Evolutionary conservation across 1,140 invertebrate species (phyloP), one percentile per base, ranked within the genome.

Genomic region (Reticulitermes speratus): DNA sequence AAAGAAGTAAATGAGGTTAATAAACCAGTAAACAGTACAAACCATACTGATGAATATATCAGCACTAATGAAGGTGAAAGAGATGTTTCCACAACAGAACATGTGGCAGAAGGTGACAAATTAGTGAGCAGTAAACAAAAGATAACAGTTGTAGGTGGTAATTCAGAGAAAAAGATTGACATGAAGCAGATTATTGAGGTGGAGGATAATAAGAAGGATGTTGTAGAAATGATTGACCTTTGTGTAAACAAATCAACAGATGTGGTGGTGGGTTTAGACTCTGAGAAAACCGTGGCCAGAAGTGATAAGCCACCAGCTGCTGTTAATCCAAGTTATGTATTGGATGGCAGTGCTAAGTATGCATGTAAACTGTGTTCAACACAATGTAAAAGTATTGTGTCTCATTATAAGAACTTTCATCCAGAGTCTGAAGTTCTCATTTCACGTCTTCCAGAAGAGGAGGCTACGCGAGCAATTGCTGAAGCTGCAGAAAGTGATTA

Each of bases 341-440:
- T 75, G 65, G 65, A 75, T 30, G 65, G 65, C 2, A 75, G 65
- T 75, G 65, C 25, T 30, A 75, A 30, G 65, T 75, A 75, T 75
- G 89, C 91, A 25, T 96, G 93, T 87, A 89, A 93, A 65, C 89
- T 94, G 8, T 96, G 95, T 88, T 85, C 88, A 0, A 95, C 93
- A 87, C 90, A 88, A 55, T 94, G 94, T 0, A 91, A 91, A 84
- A 92, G 93, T 69, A 95, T 96, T 44, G 93, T 95, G 0, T 90
- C 92, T 75, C 95, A 96, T 90, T 95, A 95, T 87, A 93, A 93
- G 87, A 90, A 90, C 11, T 89, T 90, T 86, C 95, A 96, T 90
- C 92, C 93, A 7, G 91, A 93, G 65, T 91, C 91, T 44, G 95
- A 96, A 90, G 92, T 95, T 25, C 90, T 95, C 21, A 92, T 95